Evolutionary conservation across 2,113 vertebrate species (phyloP), one percentile per base, ranked within the genome.

Genomic region (Erinaceus europaeus): DNA sequence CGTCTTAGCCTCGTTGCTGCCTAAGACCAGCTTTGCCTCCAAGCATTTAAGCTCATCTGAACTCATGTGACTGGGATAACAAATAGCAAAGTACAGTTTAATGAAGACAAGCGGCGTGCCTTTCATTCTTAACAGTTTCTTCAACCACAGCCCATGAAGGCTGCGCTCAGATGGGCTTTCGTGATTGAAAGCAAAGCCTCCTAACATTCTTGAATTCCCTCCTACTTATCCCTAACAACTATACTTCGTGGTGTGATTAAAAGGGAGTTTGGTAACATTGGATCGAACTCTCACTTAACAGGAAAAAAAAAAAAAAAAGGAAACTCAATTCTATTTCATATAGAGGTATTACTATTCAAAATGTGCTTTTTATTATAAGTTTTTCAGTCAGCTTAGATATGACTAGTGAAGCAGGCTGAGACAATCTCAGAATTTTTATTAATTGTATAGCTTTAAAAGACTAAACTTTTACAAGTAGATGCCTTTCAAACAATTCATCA

Each of bases 11-110:
- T 90, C 89, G 68, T 92, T 93, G 88, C 72, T 94, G 42, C 92
- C 89, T 90, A 92, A 95, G 79, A 91, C 87, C 92, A 94, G 95
- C 95, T 96, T 96, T 96, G 95, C 95, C 94, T 96, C 91, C 95
- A 96, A 96, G 91, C 95, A 95, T 94, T 87, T 88, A 96, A 95
- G 95, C 95, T 96, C 95, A 96, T 96, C 94, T 96, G 95, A 96
- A 96, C 93, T 94, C 94, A 96, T 96, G 95, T 96, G 95, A 96
- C 95, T 96, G 95, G 95, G 95, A 96, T 96, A 96, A 93, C 95
- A 96, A 95, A 94, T 94, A 75, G 83, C 93, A 93, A 94, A 96
- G 95, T 96, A 95, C 95, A 96, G 95, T 96, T 96, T 96, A 95
- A 96, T 96, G 95, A 94, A 94, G 93, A 94, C 95, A 92, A 91